Evolutionary conservation across 2,797 vertebrate genomes (phyloP), one percentile per base, ranked within the genome.

Genomic region (Muraenolepis orangiensis): DNA sequence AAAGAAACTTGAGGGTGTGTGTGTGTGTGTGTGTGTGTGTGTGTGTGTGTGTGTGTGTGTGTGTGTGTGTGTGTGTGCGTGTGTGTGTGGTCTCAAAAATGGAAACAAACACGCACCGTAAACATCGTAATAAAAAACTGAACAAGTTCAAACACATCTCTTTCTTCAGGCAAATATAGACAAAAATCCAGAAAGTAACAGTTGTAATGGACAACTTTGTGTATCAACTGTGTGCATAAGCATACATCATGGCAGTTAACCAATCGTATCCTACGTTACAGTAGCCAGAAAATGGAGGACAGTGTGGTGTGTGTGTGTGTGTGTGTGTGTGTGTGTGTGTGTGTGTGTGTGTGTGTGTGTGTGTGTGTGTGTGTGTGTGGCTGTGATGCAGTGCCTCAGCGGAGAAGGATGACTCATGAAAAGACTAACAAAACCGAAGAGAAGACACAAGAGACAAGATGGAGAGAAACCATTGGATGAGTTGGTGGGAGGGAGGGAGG

Each of bases 281-380:
- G 51, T 7, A 57, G 20, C 46, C 20, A 57, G 20, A 18, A 46
- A n/a, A n/a, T n/a, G 51, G 36, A 38, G 36, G 36, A 38, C 36
- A 38, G 36, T n/a, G n/a, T n/a, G n/a, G 81, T 74, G 74, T 72
- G 72, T 40, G 74, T 74, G 76, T 72, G 46, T 72, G 71, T 42
- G 72, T 68, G 76, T 46, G 68, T 71, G 13, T 71, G 72, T 28
- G 69, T 5, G 64, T 57, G 72, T 64, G 8, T 77, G 81, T 36
- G n/a, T 28, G 14, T 42, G 38, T 18, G 10, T 46, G 70, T 14
- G 70, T 6, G 6, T 71, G 70, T 36, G 68, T 36, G 68, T 36
- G 18, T 38, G 69, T 38, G 69, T 70, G 31, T 38, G 16, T n/a
- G 69, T 38, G 31, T 38, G 31, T 70, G 29, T 12, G 3, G 16